Base-by-base conservation (phyloP, 2,797 vertebrate species). In the Sarcoramphus papa region DNA sequence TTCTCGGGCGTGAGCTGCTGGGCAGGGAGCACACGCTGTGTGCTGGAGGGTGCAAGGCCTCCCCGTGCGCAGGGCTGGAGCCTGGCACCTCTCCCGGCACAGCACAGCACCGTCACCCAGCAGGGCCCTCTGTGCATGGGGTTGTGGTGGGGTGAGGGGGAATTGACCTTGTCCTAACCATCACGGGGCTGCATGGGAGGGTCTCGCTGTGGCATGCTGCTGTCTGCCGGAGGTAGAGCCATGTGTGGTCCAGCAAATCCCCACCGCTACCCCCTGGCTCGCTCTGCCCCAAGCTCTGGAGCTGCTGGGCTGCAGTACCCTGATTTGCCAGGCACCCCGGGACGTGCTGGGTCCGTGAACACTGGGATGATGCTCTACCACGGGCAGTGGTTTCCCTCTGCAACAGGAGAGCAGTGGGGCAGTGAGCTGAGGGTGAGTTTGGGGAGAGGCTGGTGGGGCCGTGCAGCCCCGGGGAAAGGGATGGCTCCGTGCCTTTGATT, bases 401-500 rank as follows among this genome's bases (percentile, higher is more conserved):
- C 57, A 53, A 9, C 8, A 27, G 37, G 68, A 69, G 50, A 69
- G n/a, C 41, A 22, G 68, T 8, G 28, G 48, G 50, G 25, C 1
- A 0, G 59, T 62, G 56, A 68, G 37, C 43, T 0, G 3, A 16
- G n/a, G 24, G 33, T 6, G 24, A 37, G 24, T 22, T 48, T 0
- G 0, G 23, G 31, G 22, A 15, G 41, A 40, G 14, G 51, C n/a
- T 85, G 59, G 24, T 0, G 2, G 31, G 45, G 33, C 9, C 3
- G 2, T 57, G 73, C n/a, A 59, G 72, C 56, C 17, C 37, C 0
- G 1, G 8, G 23, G 54, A 54, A 48, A n/a, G 81, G 37, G 47
- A 60, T 0, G 1, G n/a, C 35, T 82, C 50, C 0, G 0, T 1
- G 7, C 24, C 51, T 92, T 83, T 75, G 51, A 47, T 68, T 45